phyloP scores from a whole-genome alignment of 2,797 vertebrate genomes.

The Vireo griseus region DNA sequence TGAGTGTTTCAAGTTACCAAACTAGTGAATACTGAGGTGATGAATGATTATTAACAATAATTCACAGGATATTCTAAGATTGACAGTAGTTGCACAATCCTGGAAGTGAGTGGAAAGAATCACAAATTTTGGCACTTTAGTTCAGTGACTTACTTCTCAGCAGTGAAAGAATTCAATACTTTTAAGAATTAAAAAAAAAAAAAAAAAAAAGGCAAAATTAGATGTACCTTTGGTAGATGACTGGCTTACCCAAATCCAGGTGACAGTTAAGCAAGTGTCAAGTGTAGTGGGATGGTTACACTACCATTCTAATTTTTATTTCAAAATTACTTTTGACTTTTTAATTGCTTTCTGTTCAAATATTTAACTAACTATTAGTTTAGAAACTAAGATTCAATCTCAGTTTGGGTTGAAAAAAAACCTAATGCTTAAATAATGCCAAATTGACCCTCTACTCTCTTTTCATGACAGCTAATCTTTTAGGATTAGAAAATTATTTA shows the following conservation, averaged over 20 bases:
- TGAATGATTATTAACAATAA: neutral
- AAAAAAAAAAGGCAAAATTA: neutral
- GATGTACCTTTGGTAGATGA: neutral
- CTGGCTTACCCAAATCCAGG: neutral
- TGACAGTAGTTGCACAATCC: fast-evolving
- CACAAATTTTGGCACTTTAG: neutral
- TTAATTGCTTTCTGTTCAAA: neutral
- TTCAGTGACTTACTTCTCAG: neutral
- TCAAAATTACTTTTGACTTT: neutral
- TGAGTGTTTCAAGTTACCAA: neutral
- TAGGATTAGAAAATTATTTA: neutral
- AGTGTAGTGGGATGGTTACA: neutral
- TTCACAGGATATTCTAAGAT: neutral
- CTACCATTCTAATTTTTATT: neutral
- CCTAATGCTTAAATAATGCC: neutral
- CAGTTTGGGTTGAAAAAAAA: neutral
- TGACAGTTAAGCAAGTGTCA: neutral
- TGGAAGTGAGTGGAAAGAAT: neutral
- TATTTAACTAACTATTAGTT: neutral
- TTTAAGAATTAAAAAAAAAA: neutral
- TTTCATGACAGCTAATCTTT: neutral
- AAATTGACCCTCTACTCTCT: neutral
- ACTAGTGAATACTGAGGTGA: neutral
- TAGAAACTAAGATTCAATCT: neutral
- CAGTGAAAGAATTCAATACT: neutral